Base-by-base conservation (phyloP, 2,797 vertebrate species). In the Huso huso region DNA sequence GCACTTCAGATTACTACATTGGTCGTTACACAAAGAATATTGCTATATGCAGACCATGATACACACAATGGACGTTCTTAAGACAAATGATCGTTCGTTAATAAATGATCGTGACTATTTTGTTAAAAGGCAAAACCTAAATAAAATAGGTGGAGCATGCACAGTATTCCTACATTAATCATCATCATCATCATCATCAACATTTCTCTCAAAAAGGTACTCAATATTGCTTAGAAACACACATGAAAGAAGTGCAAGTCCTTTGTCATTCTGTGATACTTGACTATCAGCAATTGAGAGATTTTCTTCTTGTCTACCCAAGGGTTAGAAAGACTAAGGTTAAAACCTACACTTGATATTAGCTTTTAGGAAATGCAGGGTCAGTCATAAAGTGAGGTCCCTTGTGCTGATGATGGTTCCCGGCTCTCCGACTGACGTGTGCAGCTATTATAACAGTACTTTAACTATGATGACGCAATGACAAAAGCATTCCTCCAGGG, bases 201-300 rank as follows among this genome's bases (percentile, higher is more conserved):
- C 23, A 2, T 4, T 37, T 37, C 23, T 37, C 23, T 4, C 23
- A 37, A 6, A 15, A 37, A 15, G 86, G 87, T 85, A 85, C 86
- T 89, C 90, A 89, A 90, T 89, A 90, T 85, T 84, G 86, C 23
- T 37, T 90, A 87, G 78, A 83, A 90, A 89, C 79, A 81, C 83
- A 85, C 88, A 85, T 88, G 64, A 74, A 90, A 87, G 87, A 89
- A 87, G 89, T 88, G 77, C 77, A 71, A 78, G 82, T 85, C 87
- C 87, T 84, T 87, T 83, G 80, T 81, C 74, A 81, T 73, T 78
- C 23, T 23, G 37, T 69, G 76, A 83, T 86, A 85, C 69, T 7
- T 15, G 50, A 49, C 66, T 51, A 12, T 12, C 23, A 48, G 51
- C 66, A 68, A 61, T 50, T 62, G 23, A 57, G 60, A 55, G 64